Conservation (phyloP, 2,888 invertebrate species). For the Cephus nigrinus region DNA sequence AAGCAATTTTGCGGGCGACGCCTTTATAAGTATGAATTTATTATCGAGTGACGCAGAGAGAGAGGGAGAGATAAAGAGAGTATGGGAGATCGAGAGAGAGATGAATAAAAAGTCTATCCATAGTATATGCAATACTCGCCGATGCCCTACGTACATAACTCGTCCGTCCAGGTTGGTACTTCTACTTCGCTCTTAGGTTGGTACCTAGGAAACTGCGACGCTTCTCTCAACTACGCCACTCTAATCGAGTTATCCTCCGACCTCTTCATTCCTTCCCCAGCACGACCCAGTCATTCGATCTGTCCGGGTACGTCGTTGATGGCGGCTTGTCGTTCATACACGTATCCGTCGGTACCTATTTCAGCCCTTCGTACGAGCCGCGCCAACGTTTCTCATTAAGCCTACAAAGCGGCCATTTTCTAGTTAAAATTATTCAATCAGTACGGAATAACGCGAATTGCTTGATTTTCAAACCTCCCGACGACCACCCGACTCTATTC, state of each 20-base stretch:
- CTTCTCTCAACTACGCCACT: not conserved
- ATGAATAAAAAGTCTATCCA: too few relatives aligned
- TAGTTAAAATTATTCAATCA: not conserved
- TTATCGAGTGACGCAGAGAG: not conserved
- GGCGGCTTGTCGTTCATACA: not conserved
- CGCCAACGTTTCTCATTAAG: not conserved
- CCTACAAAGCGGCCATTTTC: not conserved
- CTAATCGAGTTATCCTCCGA: not conserved
- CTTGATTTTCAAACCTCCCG: not conserved
- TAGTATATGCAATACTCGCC: not conserved
- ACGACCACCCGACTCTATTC: not conserved
- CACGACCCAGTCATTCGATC: not conserved
- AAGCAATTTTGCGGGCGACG: not conserved
- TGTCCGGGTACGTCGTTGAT: not conserved
- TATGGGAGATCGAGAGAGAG: too few relatives aligned
- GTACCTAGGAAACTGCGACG: not conserved
- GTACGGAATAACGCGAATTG: not conserved
- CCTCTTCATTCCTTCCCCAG: not conserved
- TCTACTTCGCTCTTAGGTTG: not conserved
- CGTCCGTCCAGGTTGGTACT: not conserved
- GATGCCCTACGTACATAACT: not conserved
- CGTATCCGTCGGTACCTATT: not conserved
- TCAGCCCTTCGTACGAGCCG: not conserved
- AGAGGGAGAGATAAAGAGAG: too few relatives aligned
- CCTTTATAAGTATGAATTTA: not conserved